A percentile compares a stretch with the other conserved stretches of the same genome.
Conservation (phyloP, 2,888 invertebrate genomes). For the Neoascia interrupta region DNA sequence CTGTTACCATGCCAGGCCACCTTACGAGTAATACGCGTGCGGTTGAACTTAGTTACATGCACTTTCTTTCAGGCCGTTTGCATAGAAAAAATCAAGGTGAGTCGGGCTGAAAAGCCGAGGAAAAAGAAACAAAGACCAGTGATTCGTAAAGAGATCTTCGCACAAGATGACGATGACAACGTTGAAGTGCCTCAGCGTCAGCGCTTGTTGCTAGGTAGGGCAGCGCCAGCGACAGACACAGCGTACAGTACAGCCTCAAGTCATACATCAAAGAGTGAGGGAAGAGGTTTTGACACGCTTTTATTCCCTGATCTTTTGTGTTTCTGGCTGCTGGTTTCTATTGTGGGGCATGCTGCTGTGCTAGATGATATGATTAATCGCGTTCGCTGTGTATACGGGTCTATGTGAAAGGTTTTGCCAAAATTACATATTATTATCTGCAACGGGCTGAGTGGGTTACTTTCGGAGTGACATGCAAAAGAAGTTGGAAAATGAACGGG, state of each 20-base stretch:
- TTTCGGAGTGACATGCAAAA: slow-evolving; percentile 20
- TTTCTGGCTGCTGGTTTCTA: slow-evolving; percentile 10
- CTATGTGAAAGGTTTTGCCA: slow-evolving; percentile 26
- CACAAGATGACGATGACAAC: background rate
- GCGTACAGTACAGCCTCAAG: slow-evolving; percentile 30
- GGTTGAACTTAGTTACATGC: slow-evolving; percentile 62
- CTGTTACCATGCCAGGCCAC: slow-evolving; percentile 59
- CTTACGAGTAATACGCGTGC: slow-evolving; percentile 59
- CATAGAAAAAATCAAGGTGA: background rate
- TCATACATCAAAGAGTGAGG: slow-evolving; percentile 37
- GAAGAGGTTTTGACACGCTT: slow-evolving; percentile 61
- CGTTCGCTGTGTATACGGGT: slow-evolving; percentile 23
- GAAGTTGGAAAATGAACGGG: slow-evolving; percentile 9
- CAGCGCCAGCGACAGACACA: too few relatives aligned
- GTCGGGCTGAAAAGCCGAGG: background rate
- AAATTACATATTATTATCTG: slow-evolving; percentile 29
- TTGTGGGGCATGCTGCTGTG: slow-evolving; percentile 28
- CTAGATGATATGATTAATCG: slow-evolving; percentile 51
- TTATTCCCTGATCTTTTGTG: slow-evolving; percentile 52
- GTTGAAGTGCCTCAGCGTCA: slow-evolving; percentile 27
- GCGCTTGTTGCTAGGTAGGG: slow-evolving; percentile 55
- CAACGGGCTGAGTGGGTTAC: slow-evolving; percentile 4
- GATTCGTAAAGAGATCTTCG: slow-evolving; percentile 50
- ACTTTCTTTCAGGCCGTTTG: slow-evolving; percentile 50
- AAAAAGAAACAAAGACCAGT: slow-evolving; percentile 31